These are phyloP conservation scores for Eptesicus fuscus DNA, from an alignment of 2,113 vertebrate genomes.

Conservation along the genomic window DNA sequence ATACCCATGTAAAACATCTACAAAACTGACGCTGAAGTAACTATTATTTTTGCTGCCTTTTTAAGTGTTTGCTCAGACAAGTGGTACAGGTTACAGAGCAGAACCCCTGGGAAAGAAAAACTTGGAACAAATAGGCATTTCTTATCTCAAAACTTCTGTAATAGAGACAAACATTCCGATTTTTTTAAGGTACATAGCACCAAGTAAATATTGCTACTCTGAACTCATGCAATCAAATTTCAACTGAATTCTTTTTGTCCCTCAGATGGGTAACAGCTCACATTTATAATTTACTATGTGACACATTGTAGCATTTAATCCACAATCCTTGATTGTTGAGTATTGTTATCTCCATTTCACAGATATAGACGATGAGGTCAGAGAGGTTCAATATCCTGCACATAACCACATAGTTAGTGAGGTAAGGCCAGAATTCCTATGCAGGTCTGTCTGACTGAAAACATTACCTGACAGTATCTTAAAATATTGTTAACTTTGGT, in stretches of 20 bases:
- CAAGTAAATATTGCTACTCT: background rate
- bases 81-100: constrained; percentile 34
- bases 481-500: background rate
- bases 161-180: background rate
- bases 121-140: constrained; percentile 9
- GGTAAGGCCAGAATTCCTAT: background rate
- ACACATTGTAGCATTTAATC: background rate
- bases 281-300: background rate
- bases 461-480: background rate
- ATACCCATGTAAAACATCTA: constrained; percentile 39
- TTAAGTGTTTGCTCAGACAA: constrained; percentile 23
- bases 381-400: background rate
- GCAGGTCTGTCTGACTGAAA: background rate
- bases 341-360: background rate
- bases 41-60: constrained; percentile 19
- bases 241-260: background rate
- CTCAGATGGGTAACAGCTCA: background rate
- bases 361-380: background rate
- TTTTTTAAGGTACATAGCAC: background rate
- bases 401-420: background rate
- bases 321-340: background rate
- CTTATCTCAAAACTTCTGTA: constrained; percentile 26
- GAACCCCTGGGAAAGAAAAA: constrained; percentile 59
- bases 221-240: background rate
- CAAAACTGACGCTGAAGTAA: background rate